Evolutionary conservation across 2,797 vertebrate genomes (phyloP), one percentile per base, ranked within the genome.

Genomic region (Enteromius fasciolatus): DNA sequence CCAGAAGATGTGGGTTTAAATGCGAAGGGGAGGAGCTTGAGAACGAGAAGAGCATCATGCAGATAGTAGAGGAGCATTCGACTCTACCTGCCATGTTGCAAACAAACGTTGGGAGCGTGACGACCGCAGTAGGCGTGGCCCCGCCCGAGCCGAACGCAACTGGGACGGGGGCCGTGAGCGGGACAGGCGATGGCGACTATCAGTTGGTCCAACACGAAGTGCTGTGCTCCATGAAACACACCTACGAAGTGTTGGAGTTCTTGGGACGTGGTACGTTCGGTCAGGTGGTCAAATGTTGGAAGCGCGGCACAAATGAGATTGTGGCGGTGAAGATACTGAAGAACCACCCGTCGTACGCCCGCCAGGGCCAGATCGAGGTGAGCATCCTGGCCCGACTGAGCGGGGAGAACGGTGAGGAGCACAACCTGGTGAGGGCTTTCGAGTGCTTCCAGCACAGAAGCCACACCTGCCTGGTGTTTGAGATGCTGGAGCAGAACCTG

Each of bases 221-320:
- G 61, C 89, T 99, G 86, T 97, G 96, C 89, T 99, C 97, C 0
- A 86, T 96, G 92, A 99, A 98, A 91, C 97, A 97, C 90, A 98
- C 95, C 50, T 99, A 99, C 0, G 97, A 99, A 91, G 98, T 99
- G 73, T 91, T 99, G 78, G 98, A 99, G 92, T 99, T 99, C 91
- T 94, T 99, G 86, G 97, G 97, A 54, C 94, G 98, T 36, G 98
- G 98, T 76, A 99, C 98, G 75, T 99, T 99, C 36, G 98, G 98
- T 44, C 98, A 99, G 91, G 98, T 99, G 31, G 98, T 98, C 73
- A 99, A 99, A 89, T 98, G 97, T 94, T 99, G 97, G 97, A 99
- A 98, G 87, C 96, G 97, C 78, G 97, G 97, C 87, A 98, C 97
- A 3, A 97, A 95, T 77, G 97, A 99, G 87, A 95, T 97, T 0